Evolutionary conservation across 2,888 invertebrate genomes (phyloP), one percentile per base, ranked within the genome.

Genomic region (Pterobdella sp.): DNA sequence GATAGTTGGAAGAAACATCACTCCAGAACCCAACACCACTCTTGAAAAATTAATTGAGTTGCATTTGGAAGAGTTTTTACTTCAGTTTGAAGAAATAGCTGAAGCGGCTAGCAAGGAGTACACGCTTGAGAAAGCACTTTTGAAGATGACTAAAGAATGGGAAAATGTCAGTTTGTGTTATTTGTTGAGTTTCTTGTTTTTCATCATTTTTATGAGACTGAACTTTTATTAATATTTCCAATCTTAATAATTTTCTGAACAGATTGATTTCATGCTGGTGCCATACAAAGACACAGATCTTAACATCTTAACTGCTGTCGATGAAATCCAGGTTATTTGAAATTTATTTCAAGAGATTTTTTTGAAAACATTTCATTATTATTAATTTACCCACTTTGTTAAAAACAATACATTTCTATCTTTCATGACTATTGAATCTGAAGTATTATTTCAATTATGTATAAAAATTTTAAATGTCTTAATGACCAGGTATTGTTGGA

Each of bases 41-140:
- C 85, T 96, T 42, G 90, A 89, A 72, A 91, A 92, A 84, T 89
- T 94, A 79, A 86, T 89, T 68, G 94, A 94, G 81, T 92, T 93
- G 82, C 91, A 93, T 68, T 85, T 96, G 64, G 91, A 90, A 60
- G 92, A 94, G 76, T 94, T 91, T 81, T 89, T 84, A 70, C 86
- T 90, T 0, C 92, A 91, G 84, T 95, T 96, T 82, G 94, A 94
- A 83, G 84, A 87, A 0, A 94, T 96, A 79, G 93, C 94, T 3
- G 94, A 95, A 82, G 90, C 94, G 0, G 96, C 96, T 0, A 93
- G 94, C 1, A 96, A 95, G 83, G 95, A 96, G 84, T 94, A 91
- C 81, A 92, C 91, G 80, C 86, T 96, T 66, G 96, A 96, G 83
- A 92, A 89, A 83, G 90, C 90, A 31, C 85, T 96, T 82, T 86